Conservation (phyloP, 1,140 invertebrate genomes). For the Nixonia krombeini region DNA sequence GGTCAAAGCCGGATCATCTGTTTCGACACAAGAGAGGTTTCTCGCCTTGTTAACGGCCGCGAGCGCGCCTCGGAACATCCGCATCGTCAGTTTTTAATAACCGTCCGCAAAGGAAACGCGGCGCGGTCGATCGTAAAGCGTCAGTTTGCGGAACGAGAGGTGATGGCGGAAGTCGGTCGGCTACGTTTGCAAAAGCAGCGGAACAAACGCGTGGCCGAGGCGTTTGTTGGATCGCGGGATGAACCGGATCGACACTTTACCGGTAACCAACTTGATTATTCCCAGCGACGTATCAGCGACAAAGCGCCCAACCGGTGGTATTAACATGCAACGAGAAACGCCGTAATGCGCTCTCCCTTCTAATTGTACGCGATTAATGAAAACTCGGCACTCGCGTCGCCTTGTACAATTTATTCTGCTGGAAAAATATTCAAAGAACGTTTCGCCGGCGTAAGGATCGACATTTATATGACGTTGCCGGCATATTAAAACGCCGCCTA, state of each 20-base stretch:
- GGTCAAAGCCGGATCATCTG: conserved; percentile 48
- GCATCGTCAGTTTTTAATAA: conserved; percentile 44
- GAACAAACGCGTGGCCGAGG: no score
- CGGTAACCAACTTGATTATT: no score
- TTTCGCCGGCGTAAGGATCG: conserved; percentile 12
- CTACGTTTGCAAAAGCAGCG: no score
- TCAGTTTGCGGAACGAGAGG: no score
- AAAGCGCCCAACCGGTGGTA: not conserved
- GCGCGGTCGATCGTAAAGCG: no score
- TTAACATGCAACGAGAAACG: conserved; percentile 22
- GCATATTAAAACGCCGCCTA: conserved; percentile 18
- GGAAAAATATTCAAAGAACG: conserved; percentile 23
- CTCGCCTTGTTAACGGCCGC: not conserved
- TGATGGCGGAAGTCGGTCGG: no score
- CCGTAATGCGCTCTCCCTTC: not conserved
- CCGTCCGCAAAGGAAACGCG: conserved; percentile 15
- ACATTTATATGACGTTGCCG: conserved; percentile 22
- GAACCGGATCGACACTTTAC: no score
- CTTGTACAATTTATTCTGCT: conserved; percentile 22
- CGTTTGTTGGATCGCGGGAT: no score
- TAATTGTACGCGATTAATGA: conserved; percentile 31
- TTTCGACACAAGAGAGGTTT: conserved; percentile 44
- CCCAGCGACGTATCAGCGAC: not conserved
- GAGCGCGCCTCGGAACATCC: conserved; percentile 10
- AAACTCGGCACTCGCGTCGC: conserved; percentile 27